Evolutionary conservation across 2,888 invertebrate genomes (phyloP).

Genomic region (Carpatolechia fugitivella): DNA sequence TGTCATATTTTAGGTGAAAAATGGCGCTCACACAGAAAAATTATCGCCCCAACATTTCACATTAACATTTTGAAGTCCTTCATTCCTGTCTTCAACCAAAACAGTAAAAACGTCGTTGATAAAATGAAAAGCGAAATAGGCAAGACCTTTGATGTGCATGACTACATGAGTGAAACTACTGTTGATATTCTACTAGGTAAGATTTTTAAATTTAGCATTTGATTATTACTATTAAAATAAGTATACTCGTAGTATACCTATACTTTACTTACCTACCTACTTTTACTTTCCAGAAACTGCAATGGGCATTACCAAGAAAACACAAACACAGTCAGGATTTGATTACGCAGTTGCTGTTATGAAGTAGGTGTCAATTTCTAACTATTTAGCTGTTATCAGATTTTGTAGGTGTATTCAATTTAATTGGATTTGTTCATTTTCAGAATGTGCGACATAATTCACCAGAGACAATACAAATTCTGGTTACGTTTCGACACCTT

Average conservation of each 20-base stretch:
- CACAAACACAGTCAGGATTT: slow-evolving; percentile 84
- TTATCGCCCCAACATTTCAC: slow-evolving; percentile 90
- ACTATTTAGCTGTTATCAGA: not conserved
- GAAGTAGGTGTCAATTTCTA: slow-evolving; percentile 67
- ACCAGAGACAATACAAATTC: slow-evolving; percentile 86
- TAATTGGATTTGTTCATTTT: slow-evolving; percentile 31
- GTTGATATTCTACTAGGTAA: slow-evolving; percentile 83
- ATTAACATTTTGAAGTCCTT: slow-evolving; percentile 88
- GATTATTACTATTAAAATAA: too few species aligned
- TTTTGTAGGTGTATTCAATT: too few species aligned
- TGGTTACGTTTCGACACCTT: slow-evolving; percentile 85
- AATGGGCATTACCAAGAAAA: slow-evolving; percentile 89
- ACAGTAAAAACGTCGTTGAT: slow-evolving; percentile 81
- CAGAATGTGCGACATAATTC: slow-evolving; percentile 89
- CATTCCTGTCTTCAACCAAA: slow-evolving; percentile 84
- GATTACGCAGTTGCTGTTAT: slow-evolving; percentile 92
- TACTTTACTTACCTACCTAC: not conserved
- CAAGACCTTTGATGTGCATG: slow-evolving; percentile 83
- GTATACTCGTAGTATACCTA: too few species aligned
- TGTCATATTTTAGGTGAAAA: slow-evolving; percentile 79
- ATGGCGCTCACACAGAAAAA: slow-evolving; percentile 88
- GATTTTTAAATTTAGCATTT: slow-evolving; percentile 16
- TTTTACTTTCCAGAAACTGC: slow-evolving; percentile 87
- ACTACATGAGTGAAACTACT: slow-evolving; percentile 85
- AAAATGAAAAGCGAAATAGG: slow-evolving; percentile 79